Evolutionary conservation across 2,797 vertebrate species (phyloP), one percentile per base, ranked within the genome.

Genomic region (Rallus crepitans): DNA sequence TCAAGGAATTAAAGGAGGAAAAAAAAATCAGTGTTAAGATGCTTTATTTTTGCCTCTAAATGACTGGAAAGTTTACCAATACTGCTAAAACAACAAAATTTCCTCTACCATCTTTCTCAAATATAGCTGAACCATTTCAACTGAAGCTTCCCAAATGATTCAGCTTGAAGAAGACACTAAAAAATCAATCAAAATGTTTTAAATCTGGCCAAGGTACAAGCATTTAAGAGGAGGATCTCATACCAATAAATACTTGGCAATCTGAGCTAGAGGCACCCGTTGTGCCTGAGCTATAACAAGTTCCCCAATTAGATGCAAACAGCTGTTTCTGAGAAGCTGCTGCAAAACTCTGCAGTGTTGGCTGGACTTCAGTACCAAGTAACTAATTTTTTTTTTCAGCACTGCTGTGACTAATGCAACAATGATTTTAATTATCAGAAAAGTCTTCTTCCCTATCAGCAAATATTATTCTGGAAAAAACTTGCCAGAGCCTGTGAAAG

Each of bases 151-250:
- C 20, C 64, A 78, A 92, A 78, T 27, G 37, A 91, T 89, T 81
- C 68, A 33, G 68, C 89, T 91, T 39, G 57, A 91, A 76, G 53
- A 68, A 89, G 90, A 60, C 87, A 35, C 79, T 94, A 57, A 30
- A 89, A 92, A 83, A 65, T 85, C 79, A 87, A 68, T 78, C 79
- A 4, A 17, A 87, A 92, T 88, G 61, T 55, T 93, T 90, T 59
- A 87, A 89, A 78, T 59, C 56, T 92, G 90, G 95, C 75, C 89
- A 71, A 90, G 64, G 31, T 45, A 76, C 59, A 83, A 94, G 66
- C 31, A 28, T 65, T 87, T 90, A 91, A 93, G 82, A 85, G 68
- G 57, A 84, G 63, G 37, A 71, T 81, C 57, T 86, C 40, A 30
- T 27, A 76, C 33, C 76, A 92, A 63, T 28, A 59, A 83, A 65